Percentiles rank a stretch among this genome's conserved stretches.
phyloP scores from a whole-genome alignment of 2,888 invertebrate genomes.

The Melipona bicolor region DNA sequence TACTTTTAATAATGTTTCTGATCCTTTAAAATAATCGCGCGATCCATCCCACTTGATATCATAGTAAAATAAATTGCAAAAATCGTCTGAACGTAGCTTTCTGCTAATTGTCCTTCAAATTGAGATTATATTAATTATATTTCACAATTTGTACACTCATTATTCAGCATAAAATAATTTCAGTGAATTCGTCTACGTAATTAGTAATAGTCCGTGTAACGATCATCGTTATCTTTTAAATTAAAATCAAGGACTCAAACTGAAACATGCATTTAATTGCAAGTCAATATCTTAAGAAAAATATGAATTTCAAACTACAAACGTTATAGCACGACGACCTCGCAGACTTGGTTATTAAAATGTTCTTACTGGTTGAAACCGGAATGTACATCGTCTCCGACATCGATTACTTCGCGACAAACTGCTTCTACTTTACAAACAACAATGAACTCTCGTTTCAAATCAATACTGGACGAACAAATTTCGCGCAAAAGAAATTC shows the following conservation, averaged over 20 bases:
- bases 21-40: not conserved
- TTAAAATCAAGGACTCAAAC: not conserved
- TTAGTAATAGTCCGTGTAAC: not conserved
- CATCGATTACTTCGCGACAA: constrained; percentile 15
- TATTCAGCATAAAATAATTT: too few relatives aligned
- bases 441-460: not conserved
- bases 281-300: not conserved
- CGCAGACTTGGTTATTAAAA: not conserved
- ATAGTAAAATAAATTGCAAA: not conserved
- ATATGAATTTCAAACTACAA: not conserved
- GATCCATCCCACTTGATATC: not conserved
- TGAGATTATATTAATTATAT: not conserved
- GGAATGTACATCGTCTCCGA: constrained; percentile 27
- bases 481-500: not conserved
- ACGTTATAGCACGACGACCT: not conserved
- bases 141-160: not conserved
- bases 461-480: not conserved
- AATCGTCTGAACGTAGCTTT: not conserved
- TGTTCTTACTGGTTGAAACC: constrained; percentile 38
- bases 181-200: not conserved
- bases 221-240: not conserved
- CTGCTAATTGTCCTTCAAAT: not conserved
- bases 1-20: not conserved
- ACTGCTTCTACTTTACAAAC: not conserved
- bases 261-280: too few relatives aligned